Conservation (phyloP, 2,888 invertebrate species). For the Frankliniella fusca region DNA sequence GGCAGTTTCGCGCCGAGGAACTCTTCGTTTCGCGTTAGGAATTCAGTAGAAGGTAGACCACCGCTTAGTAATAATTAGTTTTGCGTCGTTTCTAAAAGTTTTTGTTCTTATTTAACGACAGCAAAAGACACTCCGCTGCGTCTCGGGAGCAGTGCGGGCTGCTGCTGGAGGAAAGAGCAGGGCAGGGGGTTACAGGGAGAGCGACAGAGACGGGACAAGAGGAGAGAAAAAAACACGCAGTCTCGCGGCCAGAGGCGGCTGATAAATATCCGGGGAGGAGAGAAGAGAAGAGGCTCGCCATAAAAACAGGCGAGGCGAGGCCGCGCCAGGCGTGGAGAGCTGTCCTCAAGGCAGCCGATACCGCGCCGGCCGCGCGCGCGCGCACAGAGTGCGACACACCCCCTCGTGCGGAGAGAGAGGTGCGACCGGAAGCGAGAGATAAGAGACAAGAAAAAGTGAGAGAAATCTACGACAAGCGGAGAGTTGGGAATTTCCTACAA, state of each 20-base stretch:
- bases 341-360: background rate
- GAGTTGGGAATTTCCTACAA: too few species aligned
- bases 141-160: background rate
- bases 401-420: too few species aligned
- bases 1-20: too few species aligned
- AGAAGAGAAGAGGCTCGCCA: background rate
- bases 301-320: background rate
- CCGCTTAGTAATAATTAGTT: background rate
- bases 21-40: too few species aligned
- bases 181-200: background rate
- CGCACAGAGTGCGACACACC: too few species aligned
- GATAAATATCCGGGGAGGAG: background rate
- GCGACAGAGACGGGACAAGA: background rate
- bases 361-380: background rate
- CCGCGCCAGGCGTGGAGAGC: too few species aligned
- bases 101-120: background rate
- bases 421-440: background rate
- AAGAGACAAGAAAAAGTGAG: background rate
- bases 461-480: background rate
- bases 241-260: background rate
- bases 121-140: background rate
- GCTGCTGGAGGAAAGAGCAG: background rate
- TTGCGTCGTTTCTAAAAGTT: background rate
- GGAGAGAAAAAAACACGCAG: background rate
- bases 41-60: too few species aligned